A percentile compares a stretch with the other conserved stretches of the same genome.
Evolutionary conservation across 2,797 vertebrate species (phyloP).

Genomic region (Varecia variegata): DNA sequence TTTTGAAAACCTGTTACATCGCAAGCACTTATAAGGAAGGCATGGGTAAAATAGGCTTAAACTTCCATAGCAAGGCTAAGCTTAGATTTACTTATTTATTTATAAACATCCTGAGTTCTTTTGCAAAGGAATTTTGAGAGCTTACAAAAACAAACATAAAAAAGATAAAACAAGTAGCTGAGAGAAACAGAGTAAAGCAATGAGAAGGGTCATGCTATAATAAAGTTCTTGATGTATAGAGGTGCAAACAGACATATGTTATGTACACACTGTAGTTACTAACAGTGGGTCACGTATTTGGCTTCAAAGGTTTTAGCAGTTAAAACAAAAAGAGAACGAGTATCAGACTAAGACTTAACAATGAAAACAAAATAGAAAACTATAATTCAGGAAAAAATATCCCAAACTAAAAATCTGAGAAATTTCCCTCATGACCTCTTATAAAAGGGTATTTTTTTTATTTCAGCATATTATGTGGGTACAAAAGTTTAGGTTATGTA

Average conservation of each 20-base stretch:
- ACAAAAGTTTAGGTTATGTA: too few species aligned
- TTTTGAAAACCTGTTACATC: not conserved
- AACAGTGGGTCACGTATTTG: not conserved
- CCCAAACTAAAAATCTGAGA: not conserved
- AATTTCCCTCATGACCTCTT: not conserved
- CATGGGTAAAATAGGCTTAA: not conserved
- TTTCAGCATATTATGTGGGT: too few species aligned
- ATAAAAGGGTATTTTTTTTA: not conserved
- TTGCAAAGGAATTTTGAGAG: not conserved
- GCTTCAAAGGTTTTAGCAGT: not conserved
- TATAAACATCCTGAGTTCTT: not conserved
- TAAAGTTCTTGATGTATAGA: not conserved
- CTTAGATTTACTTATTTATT: not conserved
- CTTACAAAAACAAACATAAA: not conserved
- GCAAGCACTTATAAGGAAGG: not conserved
- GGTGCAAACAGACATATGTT: not conserved
- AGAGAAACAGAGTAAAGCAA: not conserved
- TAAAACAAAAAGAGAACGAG: not conserved
- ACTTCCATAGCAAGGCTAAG: not conserved
- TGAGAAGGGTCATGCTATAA: not conserved
- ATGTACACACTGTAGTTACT: not conserved
- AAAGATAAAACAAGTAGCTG: not conserved
- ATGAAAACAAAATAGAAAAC: slow-evolving; percentile 14
- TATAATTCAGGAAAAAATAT: not conserved
- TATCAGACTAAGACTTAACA: not conserved